phyloP scores from a whole-genome alignment of 2,888 invertebrate genomes.

The Apamea epomidion region DNA sequence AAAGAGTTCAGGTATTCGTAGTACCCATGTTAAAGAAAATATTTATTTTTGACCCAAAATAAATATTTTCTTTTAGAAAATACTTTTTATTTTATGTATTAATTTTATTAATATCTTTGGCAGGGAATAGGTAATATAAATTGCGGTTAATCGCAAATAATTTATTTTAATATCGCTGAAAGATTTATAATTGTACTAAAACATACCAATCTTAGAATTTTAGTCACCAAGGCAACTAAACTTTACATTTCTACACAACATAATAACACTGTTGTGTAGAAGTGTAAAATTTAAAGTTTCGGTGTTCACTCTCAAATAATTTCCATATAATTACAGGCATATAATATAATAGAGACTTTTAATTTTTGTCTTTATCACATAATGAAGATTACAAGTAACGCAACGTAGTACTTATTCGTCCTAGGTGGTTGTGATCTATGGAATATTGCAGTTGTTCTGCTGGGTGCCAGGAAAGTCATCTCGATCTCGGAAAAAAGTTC shows the following conservation, averaged over 20 bases:
- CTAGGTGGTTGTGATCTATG: background rate
- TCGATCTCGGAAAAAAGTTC: slow-evolving; percentile 10
- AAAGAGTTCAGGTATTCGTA: background rate
- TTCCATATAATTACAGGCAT: background rate
- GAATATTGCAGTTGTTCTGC: background rate
- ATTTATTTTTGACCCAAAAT: slow-evolving; percentile 6
- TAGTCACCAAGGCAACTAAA: background rate
- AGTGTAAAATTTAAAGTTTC: background rate
- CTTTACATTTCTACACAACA: too few species aligned
- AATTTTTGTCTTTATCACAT: background rate
- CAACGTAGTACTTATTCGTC: background rate
- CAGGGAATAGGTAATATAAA: slow-evolving; percentile 28
- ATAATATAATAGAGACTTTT: background rate
- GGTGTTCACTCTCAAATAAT: background rate
- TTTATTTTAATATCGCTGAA: slow-evolving; percentile 40
- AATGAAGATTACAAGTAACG: background rate
- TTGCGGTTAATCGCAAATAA: slow-evolving; percentile 27
- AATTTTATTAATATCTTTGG: slow-evolving; percentile 27
- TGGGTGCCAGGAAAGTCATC: background rate
- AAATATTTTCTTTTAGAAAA: too few species aligned
- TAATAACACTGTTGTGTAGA: too few species aligned
- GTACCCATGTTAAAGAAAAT: background rate
- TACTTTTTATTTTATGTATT: background rate
- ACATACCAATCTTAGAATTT: background rate
- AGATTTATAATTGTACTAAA: slow-evolving; percentile 21